Evolutionary conservation across 2,888 invertebrate species (phyloP).

Genomic region (Brachypterus glaber): DNA sequence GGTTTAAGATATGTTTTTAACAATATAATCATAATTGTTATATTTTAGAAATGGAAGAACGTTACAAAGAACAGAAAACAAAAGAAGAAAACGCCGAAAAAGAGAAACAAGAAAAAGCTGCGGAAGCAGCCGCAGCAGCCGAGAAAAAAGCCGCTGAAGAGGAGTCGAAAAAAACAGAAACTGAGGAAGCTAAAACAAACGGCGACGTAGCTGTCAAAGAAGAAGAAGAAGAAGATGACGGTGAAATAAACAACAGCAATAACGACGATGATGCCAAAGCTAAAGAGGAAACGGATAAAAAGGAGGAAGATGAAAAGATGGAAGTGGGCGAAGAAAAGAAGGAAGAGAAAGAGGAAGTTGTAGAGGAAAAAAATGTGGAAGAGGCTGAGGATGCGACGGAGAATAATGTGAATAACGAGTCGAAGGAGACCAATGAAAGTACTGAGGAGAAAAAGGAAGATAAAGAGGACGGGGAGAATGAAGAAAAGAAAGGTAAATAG

Average conservation of each 20-base stretch:
- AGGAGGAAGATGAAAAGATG: slow-evolving; percentile 24
- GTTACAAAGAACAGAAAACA: slow-evolving; percentile 29
- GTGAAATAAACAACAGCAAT: slow-evolving; percentile 20
- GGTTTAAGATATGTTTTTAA: neutral
- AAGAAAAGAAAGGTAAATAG: slow-evolving; percentile 14
- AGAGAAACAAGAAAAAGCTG: slow-evolving; percentile 15
- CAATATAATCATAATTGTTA: slow-evolving; percentile 3
- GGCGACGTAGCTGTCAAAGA: slow-evolving; percentile 15
- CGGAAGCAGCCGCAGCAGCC: slow-evolving; percentile 24
- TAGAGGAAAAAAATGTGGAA: slow-evolving; percentile 37
- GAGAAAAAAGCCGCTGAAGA: slow-evolving; percentile 34
- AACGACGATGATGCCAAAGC: slow-evolving; percentile 16
- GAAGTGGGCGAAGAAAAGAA: slow-evolving; percentile 17
- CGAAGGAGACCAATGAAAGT: slow-evolving; percentile 22
- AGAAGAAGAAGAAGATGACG: slow-evolving; percentile 20
- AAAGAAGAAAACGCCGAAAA: slow-evolving; percentile 27
- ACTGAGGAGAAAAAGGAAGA: slow-evolving; percentile 16
- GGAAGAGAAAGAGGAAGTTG: slow-evolving; percentile 30
- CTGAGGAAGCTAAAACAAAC: slow-evolving; percentile 22
- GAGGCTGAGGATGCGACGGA: slow-evolving; percentile 22
- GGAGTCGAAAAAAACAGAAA: slow-evolving; percentile 25
- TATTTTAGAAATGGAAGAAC: slow-evolving; percentile 30
- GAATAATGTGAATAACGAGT: slow-evolving; percentile 22
- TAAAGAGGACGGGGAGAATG: slow-evolving; percentile 31
- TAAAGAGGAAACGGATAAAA: slow-evolving; percentile 23